Base-by-base conservation (phyloP, 2,797 vertebrate genomes). In the Thaleichthys pacificus region DNA sequence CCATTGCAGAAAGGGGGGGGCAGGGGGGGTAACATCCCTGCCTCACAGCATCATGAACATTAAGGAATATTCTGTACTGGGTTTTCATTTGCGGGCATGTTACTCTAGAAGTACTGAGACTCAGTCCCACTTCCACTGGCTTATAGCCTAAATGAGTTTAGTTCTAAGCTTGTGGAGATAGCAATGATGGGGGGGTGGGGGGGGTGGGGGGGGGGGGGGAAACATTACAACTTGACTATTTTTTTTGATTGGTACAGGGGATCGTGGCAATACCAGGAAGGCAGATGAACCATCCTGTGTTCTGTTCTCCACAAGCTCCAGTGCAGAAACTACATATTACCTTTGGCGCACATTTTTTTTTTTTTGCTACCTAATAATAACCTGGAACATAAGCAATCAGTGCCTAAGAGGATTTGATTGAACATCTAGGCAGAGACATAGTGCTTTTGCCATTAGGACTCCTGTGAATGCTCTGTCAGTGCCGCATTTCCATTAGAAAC, bases 321-420 rank as follows among this genome's bases (percentile, higher is more conserved):
- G 64, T 76, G 66, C 74, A 56, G 65, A 87, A 86, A 83, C 85
- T 83, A 82, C 79, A 85, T 86, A 92, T 91, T 91, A 91, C 91
- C 90, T 89, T 85, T 83, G 78, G 74, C 78, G 77, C 80, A 80
- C 84, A 77, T 95, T 91, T 95, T 94, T 95, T 95, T 35, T 35
- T 35, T 7, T 35, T 35, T 93, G 94, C 95, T 95, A 93, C 94
- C 96, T 96, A 97, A 97, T 98, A 96, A 97, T 96, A 97, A 97
- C 94, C 93, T 93, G 94, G 94, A 95, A 96, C 96, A 96, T 95
- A 96, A 97, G 95, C 96, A 93, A 93, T 92, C 95, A 97, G 95
- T 93, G 92, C 91, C 95, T 96, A 96, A 97, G 96, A 96, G 96
- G 96, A 97, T 98, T 96, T 96, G 96, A 97, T 96, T 96, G 96